Evolutionary conservation across 2,113 vertebrate species (phyloP).

Genomic region (Bostrychus sinensis): DNA sequence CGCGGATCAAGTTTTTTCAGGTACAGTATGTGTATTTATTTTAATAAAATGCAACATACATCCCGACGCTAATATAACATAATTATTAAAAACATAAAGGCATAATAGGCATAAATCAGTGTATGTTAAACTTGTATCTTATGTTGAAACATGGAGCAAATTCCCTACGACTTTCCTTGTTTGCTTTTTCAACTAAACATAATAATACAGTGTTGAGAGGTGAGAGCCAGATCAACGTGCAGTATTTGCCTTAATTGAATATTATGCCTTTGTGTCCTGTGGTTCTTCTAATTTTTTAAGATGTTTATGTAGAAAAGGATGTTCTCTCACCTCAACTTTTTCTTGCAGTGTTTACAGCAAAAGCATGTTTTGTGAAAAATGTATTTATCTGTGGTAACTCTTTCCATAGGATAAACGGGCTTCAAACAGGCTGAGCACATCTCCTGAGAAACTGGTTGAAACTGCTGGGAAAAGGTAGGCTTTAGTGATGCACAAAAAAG

Average conservation of each 20-base stretch:
- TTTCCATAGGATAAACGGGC: slow-evolving; percentile 82
- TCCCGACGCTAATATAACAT: too few species aligned
- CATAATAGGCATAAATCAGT: too few species aligned
- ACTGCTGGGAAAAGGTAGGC: slow-evolving; percentile 64
- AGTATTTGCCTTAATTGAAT: neutral
- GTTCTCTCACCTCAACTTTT: slow-evolving; percentile 85
- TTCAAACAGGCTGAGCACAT: slow-evolving; percentile 79
- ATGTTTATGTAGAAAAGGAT: slow-evolving; percentile 21
- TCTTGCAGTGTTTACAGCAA: slow-evolving; percentile 84
- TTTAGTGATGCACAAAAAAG: neutral
- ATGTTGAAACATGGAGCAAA: too few species aligned
- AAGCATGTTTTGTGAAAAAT: slow-evolving; percentile 84
- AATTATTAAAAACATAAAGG: too few species aligned
- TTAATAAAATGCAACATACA: too few species aligned
- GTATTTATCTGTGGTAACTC: slow-evolving; percentile 74
- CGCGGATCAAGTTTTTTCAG: too few species aligned
- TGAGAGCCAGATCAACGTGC: too few species aligned
- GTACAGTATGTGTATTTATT: too few species aligned
- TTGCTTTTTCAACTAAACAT: too few species aligned
- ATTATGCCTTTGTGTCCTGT: neutral
- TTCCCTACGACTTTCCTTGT: too few species aligned
- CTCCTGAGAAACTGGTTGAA: slow-evolving; percentile 72
- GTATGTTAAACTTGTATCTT: too few species aligned
- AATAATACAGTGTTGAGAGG: too few species aligned
- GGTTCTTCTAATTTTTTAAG: neutral